Base-by-base conservation (phyloP, 1,140 invertebrate species). In the Coboldia fuscipes region DNA sequence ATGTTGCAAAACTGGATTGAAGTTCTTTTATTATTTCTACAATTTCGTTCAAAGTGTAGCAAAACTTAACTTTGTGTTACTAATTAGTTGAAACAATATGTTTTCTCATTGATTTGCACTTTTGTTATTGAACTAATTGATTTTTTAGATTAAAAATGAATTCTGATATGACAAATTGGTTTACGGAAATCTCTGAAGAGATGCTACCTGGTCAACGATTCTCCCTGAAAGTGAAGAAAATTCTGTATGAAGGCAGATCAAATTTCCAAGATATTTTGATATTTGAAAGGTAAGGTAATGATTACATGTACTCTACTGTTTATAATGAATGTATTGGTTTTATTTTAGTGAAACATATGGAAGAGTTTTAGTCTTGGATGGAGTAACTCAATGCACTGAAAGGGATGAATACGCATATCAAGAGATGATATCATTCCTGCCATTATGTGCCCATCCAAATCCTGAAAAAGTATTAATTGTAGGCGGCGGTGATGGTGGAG, bases 401-500 rank as follows among this genome's bases (percentile, higher is more conserved):
- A 68, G 68, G 39, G 94, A 99, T 68, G 94, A 98, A 58, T 94
- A 88, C 55, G 74, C 89, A 0, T 99, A 98, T 56, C 93, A 97
- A 60, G 94, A 98, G 65, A 97, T 97, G 90, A 85, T 98, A 40
- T 69, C 88, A 3, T 92, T 93, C 61, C 48, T 98, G 18, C 89
- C 94, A 0, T 52, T 97, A 1, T 90, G 83, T 49, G 75, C 68
- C 42, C 93, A 98, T 62, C 74, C 80, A 3, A 75, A 81, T 50
- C 93, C 94, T 0, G 70, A 81, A 55, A 85, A 81, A 38, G 92
- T 96, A 39, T 59, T 97, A 16, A 90, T 99, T 40, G 85, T 99
- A 24, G 94, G 94, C 2, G 94, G 93, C 8, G 94, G 94, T 14
- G 94, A 98, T 62, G 51, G 51, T 1, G 51, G 93, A 3, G 89